Conservation (phyloP, 2,888 invertebrate species). For the Platypus cylindrus region DNA sequence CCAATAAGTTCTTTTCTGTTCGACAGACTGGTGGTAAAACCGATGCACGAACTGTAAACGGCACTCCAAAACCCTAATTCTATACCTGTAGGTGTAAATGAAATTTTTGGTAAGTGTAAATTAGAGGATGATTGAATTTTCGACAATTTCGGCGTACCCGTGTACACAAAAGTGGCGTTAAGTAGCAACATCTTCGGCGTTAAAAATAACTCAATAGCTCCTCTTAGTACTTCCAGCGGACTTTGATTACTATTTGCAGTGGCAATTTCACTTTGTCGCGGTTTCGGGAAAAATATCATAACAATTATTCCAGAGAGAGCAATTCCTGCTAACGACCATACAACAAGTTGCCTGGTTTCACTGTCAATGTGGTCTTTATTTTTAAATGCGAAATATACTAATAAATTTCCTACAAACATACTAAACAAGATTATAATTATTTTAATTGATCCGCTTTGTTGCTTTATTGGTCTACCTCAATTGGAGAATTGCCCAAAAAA, state of each 20-base stretch:
- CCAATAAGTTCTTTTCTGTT: slow-evolving; percentile 77
- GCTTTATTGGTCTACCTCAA: slow-evolving; percentile 72
- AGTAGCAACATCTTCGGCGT: slow-evolving; percentile 78
- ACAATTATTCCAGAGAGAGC: slow-evolving; percentile 60
- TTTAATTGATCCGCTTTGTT: too few relatives aligned
- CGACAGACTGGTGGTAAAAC: slow-evolving; percentile 69
- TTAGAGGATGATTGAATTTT: too few relatives aligned
- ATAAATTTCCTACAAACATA: slow-evolving; percentile 88
- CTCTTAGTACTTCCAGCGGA: slow-evolving; percentile 57
- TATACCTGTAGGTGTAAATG: slow-evolving; percentile 48
- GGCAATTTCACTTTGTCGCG: slow-evolving; percentile 31
- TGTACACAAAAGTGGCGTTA: slow-evolving; percentile 78
- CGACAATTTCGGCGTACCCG: too few relatives aligned
- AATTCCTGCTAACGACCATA: slow-evolving; percentile 63
- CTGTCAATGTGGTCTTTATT: slow-evolving; percentile 60
- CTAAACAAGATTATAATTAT: slow-evolving; percentile 58
- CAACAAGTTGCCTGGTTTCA: slow-evolving; percentile 62
- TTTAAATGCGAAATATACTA: slow-evolving; percentile 85
- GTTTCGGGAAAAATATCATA: slow-evolving; percentile 48
- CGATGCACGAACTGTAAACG: slow-evolving; percentile 87
- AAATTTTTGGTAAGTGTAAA: too few relatives aligned
- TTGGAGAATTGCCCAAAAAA: slow-evolving; percentile 95
- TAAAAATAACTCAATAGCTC: slow-evolving; percentile 62
- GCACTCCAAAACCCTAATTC: slow-evolving; percentile 93
- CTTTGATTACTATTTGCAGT: slow-evolving; percentile 34